Evolutionary conservation across 2,113 vertebrate genomes (phyloP), one percentile per base, ranked within the genome.

Genomic region (Atrichornis clamosus): DNA sequence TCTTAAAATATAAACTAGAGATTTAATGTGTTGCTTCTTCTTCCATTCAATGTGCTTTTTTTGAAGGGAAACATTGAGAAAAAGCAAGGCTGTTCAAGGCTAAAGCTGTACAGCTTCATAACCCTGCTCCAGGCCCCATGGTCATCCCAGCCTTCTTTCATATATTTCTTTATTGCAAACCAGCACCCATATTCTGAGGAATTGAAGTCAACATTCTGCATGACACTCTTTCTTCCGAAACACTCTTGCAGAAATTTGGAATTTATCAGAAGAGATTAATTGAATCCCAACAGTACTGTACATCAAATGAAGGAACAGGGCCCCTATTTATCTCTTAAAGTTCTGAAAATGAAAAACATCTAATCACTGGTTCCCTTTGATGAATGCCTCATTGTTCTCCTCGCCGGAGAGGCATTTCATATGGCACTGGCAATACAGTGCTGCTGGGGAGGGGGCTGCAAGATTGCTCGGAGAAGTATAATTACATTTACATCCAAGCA

Each of bases 311-410:
- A 96, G 80, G 93, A 96, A 97, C 93, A 96, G 95, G 96, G 96
- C 94, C 86, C 76, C 96, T 93, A 93, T 96, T 97, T 97, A 96
- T 97, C 96, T 96, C 95, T 89, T 94, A 96, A 96, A 96, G 93
- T 96, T 96, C 96, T 94, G 95, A 97, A 97, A 92, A 96, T 95
- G 96, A 97, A 97, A 96, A 97, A 97, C 96, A 97, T 96, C 96
- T 95, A 97, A 97, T 96, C 93, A 95, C 95, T 84, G 35, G 69
- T 87, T 95, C 76, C 80, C 92, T 97, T 97, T 96, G 95, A 97
- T 97, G 96, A 97, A 97, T 96, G 96, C 95, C 90, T 94, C 96
- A 96, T 97, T 97, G 96, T 97, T 96, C 73, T 83, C 88, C 86
- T 90, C 58, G 84, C 85, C 4, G 52, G 92, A 96, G 95, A 96